Percentiles rank a stretch among this genome's conserved stretches.
These are phyloP conservation scores for Ctenomys sociabilis DNA, from an alignment of 2,113 vertebrate species.

Conservation along the genomic window DNA sequence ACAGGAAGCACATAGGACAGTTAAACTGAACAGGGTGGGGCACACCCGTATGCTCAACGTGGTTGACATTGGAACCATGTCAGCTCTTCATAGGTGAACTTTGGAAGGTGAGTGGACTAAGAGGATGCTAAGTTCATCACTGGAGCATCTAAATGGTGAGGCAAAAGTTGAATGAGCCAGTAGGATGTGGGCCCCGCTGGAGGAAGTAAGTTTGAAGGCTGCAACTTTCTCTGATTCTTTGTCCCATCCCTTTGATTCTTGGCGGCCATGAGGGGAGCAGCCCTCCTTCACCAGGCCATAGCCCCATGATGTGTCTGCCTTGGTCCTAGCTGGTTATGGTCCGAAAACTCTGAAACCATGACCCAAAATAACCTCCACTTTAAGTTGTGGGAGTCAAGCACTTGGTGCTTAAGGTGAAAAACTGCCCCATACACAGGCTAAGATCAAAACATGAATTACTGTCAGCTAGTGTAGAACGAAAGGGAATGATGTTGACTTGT, in stretches of 20 bases:
- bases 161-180: neutral
- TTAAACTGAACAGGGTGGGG: neutral
- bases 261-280: neutral
- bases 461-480: neutral
- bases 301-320: neutral
- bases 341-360: neutral
- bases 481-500: neutral
- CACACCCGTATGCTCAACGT: neutral
- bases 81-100: neutral
- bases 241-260: neutral
- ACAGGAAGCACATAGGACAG: neutral
- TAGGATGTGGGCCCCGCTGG: neutral
- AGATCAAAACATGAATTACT: neutral
- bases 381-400: neutral
- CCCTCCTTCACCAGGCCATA: neutral
- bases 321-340: neutral
- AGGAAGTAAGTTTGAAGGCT: neutral
- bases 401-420: neutral
- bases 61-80: neutral
- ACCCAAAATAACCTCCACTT: neutral
- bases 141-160: neutral
- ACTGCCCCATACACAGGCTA: neutral
- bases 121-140: neutral
- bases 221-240: neutral
- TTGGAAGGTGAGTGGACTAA: neutral